Conservation (phyloP, 2,888 invertebrate genomes). For the Chalcis sispes region DNA sequence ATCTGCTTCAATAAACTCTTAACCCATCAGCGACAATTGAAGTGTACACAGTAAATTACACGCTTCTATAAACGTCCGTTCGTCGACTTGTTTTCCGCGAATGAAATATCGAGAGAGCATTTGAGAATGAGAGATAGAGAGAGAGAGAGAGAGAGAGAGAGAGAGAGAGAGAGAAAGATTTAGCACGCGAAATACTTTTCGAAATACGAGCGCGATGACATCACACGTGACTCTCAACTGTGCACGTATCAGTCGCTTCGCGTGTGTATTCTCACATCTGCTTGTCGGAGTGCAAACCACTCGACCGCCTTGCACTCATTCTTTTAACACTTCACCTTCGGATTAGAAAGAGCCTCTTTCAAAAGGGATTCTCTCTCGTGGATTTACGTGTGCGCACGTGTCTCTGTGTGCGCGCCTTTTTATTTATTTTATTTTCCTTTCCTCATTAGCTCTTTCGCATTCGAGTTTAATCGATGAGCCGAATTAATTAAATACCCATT, state of each 20-base stretch:
- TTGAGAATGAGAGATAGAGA: no score
- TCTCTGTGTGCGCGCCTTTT: no score
- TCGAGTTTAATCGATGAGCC: no score
- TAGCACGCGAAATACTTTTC: conserved; percentile 20
- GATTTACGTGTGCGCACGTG: no score
- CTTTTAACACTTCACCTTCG: conserved; percentile 30
- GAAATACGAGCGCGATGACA: conserved; percentile 10
- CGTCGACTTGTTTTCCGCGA: conserved; percentile 27
- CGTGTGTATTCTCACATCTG: no score
- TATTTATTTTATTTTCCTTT: no score
- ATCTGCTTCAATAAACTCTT: conserved; percentile 2
- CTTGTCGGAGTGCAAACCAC: conserved; percentile 35
- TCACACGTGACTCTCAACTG: not conserved
- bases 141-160: no score
- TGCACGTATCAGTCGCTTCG: not conserved
- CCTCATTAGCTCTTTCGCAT: no score
- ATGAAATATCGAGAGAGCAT: conserved; percentile 13
- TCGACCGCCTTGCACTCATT: conserved; percentile 30
- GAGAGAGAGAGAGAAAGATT: no score
- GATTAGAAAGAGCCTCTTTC: conserved; percentile 36
- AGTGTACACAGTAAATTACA: conserved; percentile 18
- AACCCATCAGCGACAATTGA: conserved; percentile 20
- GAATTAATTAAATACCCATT: no score
- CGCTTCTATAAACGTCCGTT: not conserved
- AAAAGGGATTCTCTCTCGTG: not conserved